phyloP scores from a whole-genome alignment of 1,140 invertebrate genomes.

The Zaprionus ornatus region DNA sequence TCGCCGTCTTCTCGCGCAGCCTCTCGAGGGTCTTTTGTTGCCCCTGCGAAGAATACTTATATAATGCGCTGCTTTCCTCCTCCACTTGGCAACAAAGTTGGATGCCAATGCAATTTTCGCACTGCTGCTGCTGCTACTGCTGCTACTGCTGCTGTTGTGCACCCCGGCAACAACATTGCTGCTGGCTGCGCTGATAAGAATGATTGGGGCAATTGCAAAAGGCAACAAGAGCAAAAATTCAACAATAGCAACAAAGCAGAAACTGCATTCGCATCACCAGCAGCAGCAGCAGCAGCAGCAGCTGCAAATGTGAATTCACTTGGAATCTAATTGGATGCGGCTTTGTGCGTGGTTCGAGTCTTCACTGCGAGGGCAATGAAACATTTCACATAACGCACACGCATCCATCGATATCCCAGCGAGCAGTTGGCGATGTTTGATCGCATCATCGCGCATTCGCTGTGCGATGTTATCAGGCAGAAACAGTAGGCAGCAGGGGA shows the following conservation, averaged over 20 bases:
- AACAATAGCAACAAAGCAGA: slow-evolving; percentile 28
- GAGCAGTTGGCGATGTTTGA: background rate
- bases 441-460: background rate
- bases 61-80: slow-evolving; percentile 63
- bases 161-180: slow-evolving; percentile 46
- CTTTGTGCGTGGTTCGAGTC: slow-evolving; percentile 41
- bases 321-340: slow-evolving; percentile 51
- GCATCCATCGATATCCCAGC: background rate
- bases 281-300: slow-evolving; percentile 16
- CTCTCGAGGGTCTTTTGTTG: slow-evolving; percentile 52
- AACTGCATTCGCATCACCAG: slow-evolving; percentile 1
- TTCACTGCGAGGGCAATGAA: slow-evolving; percentile 14
- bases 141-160: slow-evolving; percentile 41
- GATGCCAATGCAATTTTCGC: slow-evolving; percentile 38
- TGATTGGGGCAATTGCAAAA: slow-evolving; percentile 65
- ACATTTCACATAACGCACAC: background rate
- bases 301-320: background rate
- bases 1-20: background rate
- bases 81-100: slow-evolving; percentile 73
- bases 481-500: background rate
- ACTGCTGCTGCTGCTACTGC: background rate
- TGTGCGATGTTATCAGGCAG: background rate
- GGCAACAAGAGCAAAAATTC: slow-evolving; percentile 30
- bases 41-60: slow-evolving; percentile 44
- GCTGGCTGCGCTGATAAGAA: slow-evolving; percentile 71